Percentiles rank a stretch among this genome's conserved stretches.
Evolutionary conservation across 30 jellyfish, hydroid and myxozoan species (phyloP).

Genomic region (Pseudorhiza aurosa): DNA sequence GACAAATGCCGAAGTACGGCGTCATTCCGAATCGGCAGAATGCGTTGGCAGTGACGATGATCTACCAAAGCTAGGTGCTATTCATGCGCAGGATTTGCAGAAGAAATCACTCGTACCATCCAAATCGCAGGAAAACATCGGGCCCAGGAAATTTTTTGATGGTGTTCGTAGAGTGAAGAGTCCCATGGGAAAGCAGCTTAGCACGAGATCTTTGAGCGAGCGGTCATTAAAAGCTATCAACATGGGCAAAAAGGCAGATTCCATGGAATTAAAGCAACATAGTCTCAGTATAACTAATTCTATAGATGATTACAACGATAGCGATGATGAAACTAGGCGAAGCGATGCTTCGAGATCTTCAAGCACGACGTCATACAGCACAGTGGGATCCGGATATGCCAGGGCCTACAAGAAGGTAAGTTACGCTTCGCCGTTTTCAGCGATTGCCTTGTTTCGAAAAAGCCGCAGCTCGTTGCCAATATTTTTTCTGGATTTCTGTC

Average conservation of each 20-base stretch:
- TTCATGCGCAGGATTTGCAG: not conserved
- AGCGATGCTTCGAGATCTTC: slow-evolving; percentile 40
- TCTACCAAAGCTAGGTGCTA: not conserved
- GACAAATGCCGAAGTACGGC: not conserved
- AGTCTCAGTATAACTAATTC: not conserved
- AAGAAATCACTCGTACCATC: not conserved
- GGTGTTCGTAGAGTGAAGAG: slow-evolving; percentile 4
- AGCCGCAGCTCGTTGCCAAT: too few species aligned
- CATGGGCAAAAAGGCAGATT: not conserved
- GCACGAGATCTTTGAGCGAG: slow-evolving; percentile 11
- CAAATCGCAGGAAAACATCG: not conserved
- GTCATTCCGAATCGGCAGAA: not conserved
- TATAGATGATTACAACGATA: slow-evolving; percentile 37
- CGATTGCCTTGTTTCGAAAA: too few species aligned
- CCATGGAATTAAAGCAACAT: slow-evolving; percentile 7
- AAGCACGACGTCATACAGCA: slow-evolving; percentile 38
- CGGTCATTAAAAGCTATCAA: not conserved
- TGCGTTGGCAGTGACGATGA: not conserved
- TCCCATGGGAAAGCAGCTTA: slow-evolving; percentile 34
- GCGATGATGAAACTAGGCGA: slow-evolving; percentile 57
- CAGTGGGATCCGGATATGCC: slow-evolving; percentile 8
- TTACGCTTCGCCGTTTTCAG: too few species aligned
- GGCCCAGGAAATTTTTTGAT: slow-evolving; percentile 14
- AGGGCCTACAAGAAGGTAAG: slow-evolving; percentile 43
- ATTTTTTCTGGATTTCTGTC: too few species aligned